A percentile compares a stretch with the other conserved stretches of the same genome.
Conservation (phyloP, 2,797 vertebrate genomes). For the Rhinoraja longicauda region DNA sequence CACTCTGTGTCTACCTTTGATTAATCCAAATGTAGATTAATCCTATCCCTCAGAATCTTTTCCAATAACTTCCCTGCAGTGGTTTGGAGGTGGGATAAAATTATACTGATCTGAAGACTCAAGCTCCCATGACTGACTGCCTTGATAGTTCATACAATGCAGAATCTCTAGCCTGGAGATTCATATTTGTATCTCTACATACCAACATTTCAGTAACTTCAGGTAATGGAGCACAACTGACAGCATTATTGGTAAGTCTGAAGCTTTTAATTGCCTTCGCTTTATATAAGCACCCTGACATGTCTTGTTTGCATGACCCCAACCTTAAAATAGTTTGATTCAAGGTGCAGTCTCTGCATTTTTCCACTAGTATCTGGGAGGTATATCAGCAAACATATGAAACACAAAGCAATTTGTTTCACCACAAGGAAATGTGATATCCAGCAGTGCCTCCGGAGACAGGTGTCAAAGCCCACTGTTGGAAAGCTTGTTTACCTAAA, state of each 20-base stretch:
- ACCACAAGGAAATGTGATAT: slow-evolving; percentile 44
- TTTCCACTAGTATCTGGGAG: slow-evolving; percentile 38
- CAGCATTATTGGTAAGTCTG: background rate
- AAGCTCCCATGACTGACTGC: background rate
- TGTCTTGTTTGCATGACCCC: background rate
- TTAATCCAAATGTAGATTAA: too few species aligned
- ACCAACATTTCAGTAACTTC: background rate
- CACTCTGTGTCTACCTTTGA: too few species aligned
- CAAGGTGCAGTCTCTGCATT: background rate
- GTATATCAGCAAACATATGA: slow-evolving; percentile 54
- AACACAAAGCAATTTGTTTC: slow-evolving; percentile 59
- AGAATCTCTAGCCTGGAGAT: background rate
- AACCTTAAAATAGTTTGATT: background rate
- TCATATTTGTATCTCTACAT: background rate
- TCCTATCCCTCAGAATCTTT: too few species aligned
- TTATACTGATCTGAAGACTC: background rate
- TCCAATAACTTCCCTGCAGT: too few species aligned
- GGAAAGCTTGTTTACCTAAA: slow-evolving; percentile 49
- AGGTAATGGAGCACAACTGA: background rate
- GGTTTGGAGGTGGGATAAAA: too few species aligned
- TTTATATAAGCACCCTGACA: background rate
- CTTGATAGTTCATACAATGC: background rate
- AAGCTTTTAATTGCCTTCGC: background rate
- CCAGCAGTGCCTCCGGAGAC: slow-evolving; percentile 54
- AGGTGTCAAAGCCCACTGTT: slow-evolving; percentile 63